Evolutionary conservation across 2,888 invertebrate genomes (phyloP), one percentile per base, ranked within the genome.

Genomic region (Stegophylla sp.): DNA sequence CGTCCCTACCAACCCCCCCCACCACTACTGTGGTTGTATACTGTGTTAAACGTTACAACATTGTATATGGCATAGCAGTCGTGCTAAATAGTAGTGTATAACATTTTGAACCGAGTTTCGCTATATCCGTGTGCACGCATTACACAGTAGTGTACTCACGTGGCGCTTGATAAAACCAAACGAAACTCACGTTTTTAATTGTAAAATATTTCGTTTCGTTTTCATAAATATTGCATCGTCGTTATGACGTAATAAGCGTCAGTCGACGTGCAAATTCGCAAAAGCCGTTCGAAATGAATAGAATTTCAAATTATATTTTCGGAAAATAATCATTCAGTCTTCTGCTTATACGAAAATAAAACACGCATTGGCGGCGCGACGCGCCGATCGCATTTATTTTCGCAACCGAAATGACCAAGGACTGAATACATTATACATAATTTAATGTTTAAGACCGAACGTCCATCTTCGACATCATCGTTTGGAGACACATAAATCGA

Each of bases 371-470:
- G 64, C 75, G 41, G 23, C 9, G 17, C 15, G 23, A 9, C 41
- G 64, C 26, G 26, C 53, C 1, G 51, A 41, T 53, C 64, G 71
- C 51, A 71, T 71, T n/a, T 69, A 77, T 77, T 79, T 79, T 79
- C 61, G 79, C 79, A 79, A 79, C 79, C 69, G 10, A 79, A 79
- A 71, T 79, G 69, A 71, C 71, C 79, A 79, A 79, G 79, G 79
- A 79, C 79, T 79, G 79, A 79, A 79, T 79, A 79, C 61, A 79
- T 79, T 69, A 77, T 77, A 59, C 59, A 59, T 77, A 77, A 66
- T 67, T 77, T 59, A 77, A 69, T 77, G 67, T 77, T 45, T 34
- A 34, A 67, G 45, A 67, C 28, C 48, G 45, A 43, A 20, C 69
- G 71, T 51, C 61, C 71, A 71, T 79, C 71, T 71, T 79, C 69